Base-by-base conservation (phyloP, 2,888 invertebrate species). In the Patella caerulea region DNA sequence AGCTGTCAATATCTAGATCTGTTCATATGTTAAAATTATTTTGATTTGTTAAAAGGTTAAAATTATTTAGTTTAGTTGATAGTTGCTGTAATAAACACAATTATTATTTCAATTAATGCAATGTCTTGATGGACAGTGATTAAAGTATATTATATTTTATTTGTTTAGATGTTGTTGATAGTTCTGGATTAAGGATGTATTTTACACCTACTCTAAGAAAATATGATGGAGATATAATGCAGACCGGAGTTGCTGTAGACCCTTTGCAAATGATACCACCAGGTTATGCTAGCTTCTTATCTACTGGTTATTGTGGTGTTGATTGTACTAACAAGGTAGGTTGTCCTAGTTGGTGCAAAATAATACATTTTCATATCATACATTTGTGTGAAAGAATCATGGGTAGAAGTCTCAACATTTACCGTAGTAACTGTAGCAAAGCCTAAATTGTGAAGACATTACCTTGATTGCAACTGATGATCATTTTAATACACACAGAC, bases 271-370 rank as follows among this genome's bases (percentile, higher is more conserved):
- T 87, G 0, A 94, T 97, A 34, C 97, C 97, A 4, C 97, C 97
- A 0, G 93, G 94, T 76, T 96, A 96, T 89, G 93, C 93, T 71
- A 93, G 94, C 75, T 97, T 96, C 91, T 94, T 94, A 55, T 95
- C 96, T 19, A 95, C 95, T 0, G 96, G 96, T 3, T 95, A 96
- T 76, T 97, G 97, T 90, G 95, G 95, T 75, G 94, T 95, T 0
- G 95, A 95, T 54, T 97, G 97, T 87, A 95, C 96, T 12, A 94
- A 94, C 85, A 94, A 94, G 92, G 96, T 96, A 91, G 92, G 76
- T 74, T 55, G 17, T 19, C 19, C 11, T 4, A 12, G 45, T 11
- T 19, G 9, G 17, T 12, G 17, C 17, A 24, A 29, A 29, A 24
- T 11, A 71, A n/a, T 0, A 24, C 7, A 24, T 7, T 24, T 7